A percentile compares a stretch with the other conserved stretches of the same genome.
Conservation (phyloP, 2,113 vertebrate species). For the Entelurus aequoreus region DNA sequence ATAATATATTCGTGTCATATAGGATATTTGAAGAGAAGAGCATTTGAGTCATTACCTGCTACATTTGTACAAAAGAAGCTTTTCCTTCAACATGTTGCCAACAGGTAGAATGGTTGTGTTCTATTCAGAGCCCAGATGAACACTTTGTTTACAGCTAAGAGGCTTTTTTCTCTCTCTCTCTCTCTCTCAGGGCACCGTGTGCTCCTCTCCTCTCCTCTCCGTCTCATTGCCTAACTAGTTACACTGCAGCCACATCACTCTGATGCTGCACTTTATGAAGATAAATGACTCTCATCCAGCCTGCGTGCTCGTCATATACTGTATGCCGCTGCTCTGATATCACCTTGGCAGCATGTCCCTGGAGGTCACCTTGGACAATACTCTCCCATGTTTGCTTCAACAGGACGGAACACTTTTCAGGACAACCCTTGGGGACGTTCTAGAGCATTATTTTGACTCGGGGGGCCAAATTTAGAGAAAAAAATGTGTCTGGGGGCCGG, state of each 20-base stretch:
- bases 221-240: constrained; percentile 43
- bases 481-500: too few relatives aligned
- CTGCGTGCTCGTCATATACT: constrained; percentile 36
- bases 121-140: constrained; percentile 32
- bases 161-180: constrained; percentile 3
- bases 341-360: constrained; percentile 50
- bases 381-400: constrained; percentile 25
- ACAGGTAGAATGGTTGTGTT: constrained; percentile 45
- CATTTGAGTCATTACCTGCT: constrained; percentile 33
- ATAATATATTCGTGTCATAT: constrained; percentile 35
- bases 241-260: constrained; percentile 48
- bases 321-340: constrained; percentile 39
- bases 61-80: constrained; percentile 32
- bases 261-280: constrained; percentile 64
- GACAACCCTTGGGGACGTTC: too few relatives aligned
- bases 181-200: constrained; percentile 14
- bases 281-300: constrained; percentile 55
- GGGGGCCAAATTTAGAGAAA: too few relatives aligned
- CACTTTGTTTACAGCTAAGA: constrained; percentile 38
- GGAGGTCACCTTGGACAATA: constrained; percentile 57
- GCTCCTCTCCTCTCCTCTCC: constrained; percentile 30
- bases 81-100: constrained; percentile 32
- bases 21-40: constrained; percentile 18
- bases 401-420: too few relatives aligned
- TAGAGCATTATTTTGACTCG: too few relatives aligned